Conservation (phyloP, 2,113 vertebrate species). For the Chlorocebus sabaeus region DNA sequence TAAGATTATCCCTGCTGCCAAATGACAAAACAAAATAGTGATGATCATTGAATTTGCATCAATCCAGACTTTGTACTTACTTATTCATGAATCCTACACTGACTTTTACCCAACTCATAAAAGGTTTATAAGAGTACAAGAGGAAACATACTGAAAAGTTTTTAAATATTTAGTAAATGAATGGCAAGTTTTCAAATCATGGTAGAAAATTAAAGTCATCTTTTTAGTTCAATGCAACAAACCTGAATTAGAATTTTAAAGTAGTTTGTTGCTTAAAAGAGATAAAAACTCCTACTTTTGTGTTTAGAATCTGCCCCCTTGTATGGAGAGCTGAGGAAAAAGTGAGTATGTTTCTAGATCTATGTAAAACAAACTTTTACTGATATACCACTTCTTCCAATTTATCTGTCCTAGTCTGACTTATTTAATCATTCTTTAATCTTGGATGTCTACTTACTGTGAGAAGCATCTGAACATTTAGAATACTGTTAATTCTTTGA, state of each 20-base stretch:
- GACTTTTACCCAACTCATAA: conserved; percentile 58
- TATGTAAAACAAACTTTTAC: not conserved
- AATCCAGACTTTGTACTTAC: conserved; percentile 48
- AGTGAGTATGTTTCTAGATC: not conserved
- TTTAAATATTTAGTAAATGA: conserved; percentile 75
- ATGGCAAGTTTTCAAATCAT: conserved; percentile 75
- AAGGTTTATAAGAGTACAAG: conserved; percentile 70
- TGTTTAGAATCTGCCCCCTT: conserved; percentile 26
- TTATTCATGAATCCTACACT: conserved; percentile 69
- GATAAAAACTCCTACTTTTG: not conserved
- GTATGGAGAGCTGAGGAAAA: not conserved
- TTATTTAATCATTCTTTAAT: not conserved
- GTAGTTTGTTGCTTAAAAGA: conserved; percentile 21
- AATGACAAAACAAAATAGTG: conserved; percentile 37
- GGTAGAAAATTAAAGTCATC: conserved; percentile 74
- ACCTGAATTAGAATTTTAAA: conserved; percentile 44
- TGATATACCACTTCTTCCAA: not conserved
- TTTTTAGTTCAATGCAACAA: conserved; percentile 47
- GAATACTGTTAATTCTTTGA: not conserved
- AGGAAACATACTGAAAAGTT: conserved; percentile 56
- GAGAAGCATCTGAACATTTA: not conserved
- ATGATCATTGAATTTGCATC: conserved; percentile 35
- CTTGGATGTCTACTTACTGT: not conserved
- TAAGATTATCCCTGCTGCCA: conserved; percentile 54
- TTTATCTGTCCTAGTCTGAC: not conserved